Evolutionary conservation across 2,888 invertebrate genomes (phyloP).

Genomic region (Plebejus melissa): DNA sequence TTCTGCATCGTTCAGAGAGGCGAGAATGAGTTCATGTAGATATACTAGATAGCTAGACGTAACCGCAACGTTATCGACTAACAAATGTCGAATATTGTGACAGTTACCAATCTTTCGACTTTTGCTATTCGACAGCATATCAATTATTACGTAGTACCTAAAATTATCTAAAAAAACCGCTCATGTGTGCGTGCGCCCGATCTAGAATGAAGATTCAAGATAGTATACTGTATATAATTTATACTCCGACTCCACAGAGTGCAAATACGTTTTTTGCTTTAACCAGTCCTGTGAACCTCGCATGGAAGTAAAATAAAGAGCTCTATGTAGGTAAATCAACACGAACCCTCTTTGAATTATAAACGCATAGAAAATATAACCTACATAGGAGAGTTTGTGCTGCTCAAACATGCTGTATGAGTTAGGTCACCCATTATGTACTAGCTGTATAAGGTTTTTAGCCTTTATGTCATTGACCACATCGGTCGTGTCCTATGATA

Average conservation of each 20-base stretch:
- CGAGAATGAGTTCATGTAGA: no score
- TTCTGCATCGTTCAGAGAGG: neutral
- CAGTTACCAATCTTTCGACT: no score
- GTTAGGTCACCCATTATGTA: conserved; percentile 2
- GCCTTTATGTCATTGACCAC: neutral
- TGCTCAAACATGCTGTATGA: neutral
- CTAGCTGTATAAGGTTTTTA: neutral
- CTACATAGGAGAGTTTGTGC: neutral
- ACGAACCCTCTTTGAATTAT: conserved; percentile 10
- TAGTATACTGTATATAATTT: neutral
- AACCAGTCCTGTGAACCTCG: conserved; percentile 2
- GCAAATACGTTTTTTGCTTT: conserved; percentile 14
- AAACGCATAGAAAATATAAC: conserved; percentile 14
- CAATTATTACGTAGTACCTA: no score
- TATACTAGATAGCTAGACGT: no score
- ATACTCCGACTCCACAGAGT: neutral
- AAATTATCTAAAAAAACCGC: no score
- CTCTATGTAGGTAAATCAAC: conserved; percentile 2
- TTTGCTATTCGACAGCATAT: no score
- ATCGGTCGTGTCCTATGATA: neutral
- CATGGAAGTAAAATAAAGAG: conserved; percentile 22
- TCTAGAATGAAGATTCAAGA: neutral
- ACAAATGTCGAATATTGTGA: no score
- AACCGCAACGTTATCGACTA: no score
- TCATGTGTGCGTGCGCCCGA: neutral